Percentiles rank a stretch among this genome's conserved stretches.
Conservation (phyloP, 2,113 vertebrate genomes). For the Stigmatopora argus region DNA sequence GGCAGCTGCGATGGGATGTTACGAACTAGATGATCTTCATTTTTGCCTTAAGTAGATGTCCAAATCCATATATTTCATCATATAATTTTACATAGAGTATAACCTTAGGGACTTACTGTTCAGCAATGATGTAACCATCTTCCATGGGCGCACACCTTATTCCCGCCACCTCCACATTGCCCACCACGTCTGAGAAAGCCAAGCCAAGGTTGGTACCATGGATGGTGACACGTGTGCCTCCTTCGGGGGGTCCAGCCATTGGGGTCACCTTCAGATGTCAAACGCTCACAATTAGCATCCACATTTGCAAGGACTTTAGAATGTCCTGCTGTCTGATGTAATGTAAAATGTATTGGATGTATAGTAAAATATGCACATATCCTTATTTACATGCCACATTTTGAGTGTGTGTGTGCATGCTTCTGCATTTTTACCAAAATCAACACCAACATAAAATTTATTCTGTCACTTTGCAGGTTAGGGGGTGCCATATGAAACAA, state of each 20-base stretch:
- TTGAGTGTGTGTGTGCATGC: neutral
- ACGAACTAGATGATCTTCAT: constrained; percentile 13
- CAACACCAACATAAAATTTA: neutral
- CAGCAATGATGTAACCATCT: constrained; percentile 88
- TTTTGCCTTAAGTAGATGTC: neutral
- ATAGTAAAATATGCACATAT: neutral
- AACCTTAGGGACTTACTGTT: constrained; percentile 79
- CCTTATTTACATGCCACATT: neutral
- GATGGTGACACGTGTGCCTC: constrained; percentile 93
- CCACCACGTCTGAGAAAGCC: constrained; percentile 88
- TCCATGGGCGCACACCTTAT: constrained; percentile 84
- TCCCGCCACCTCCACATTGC: constrained; percentile 88
- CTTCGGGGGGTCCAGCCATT: constrained; percentile 89
- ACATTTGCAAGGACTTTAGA: neutral
- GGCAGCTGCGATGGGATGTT: constrained; percentile 62
- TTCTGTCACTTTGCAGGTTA: neutral
- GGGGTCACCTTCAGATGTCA: constrained; percentile 80
- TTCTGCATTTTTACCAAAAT: neutral
- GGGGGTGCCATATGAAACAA: neutral
- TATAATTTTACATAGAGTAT: neutral
- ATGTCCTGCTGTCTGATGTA: neutral
- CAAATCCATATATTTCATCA: neutral
- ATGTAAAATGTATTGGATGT: neutral
- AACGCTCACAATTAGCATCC: neutral
- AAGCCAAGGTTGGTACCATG: constrained; percentile 89